These are phyloP conservation scores for Zaprionus tsacasi DNA, from an alignment of 1,140 invertebrate species.

Conservation along the genomic window DNA sequence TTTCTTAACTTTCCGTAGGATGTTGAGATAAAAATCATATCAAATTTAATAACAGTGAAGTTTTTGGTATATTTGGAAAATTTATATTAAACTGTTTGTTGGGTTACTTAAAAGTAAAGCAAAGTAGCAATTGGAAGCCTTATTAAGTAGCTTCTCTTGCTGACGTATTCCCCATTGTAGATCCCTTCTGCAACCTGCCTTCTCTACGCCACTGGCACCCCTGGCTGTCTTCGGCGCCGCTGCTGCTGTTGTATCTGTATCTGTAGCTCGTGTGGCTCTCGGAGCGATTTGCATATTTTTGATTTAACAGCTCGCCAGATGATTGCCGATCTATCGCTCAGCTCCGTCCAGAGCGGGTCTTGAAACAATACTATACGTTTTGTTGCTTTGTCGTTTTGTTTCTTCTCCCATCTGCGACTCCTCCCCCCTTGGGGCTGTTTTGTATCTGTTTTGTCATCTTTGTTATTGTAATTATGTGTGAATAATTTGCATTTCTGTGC, in stretches of 20 bases:
- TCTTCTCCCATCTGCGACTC: background rate
- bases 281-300: slow-evolving; percentile 78
- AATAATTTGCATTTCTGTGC: slow-evolving; percentile 70
- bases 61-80: too few relatives aligned
- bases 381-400: slow-evolving; percentile 22
- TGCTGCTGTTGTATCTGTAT: slow-evolving; percentile 13
- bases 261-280: slow-evolving; percentile 54
- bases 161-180: background rate
- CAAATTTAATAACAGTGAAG: too few relatives aligned
- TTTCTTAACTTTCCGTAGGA: too few relatives aligned
- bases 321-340: slow-evolving; percentile 34
- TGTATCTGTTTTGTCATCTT: slow-evolving; percentile 44
- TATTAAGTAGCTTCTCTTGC: background rate
- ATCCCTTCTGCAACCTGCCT: background rate
- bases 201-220: background rate
- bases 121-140: background rate
- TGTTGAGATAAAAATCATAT: too few relatives aligned
- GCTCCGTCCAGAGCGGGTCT: slow-evolving; percentile 22
- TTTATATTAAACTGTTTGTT: too few relatives aligned
- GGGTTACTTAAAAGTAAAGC: too few relatives aligned
- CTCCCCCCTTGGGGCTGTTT: slow-evolving; percentile 5
- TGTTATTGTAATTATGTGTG: slow-evolving; percentile 72
- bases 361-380: slow-evolving; percentile 14
- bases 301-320: slow-evolving; percentile 75
- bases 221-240: background rate